Conservation (phyloP, 2,888 invertebrate species). For the Fissipunctia ypsillon region DNA sequence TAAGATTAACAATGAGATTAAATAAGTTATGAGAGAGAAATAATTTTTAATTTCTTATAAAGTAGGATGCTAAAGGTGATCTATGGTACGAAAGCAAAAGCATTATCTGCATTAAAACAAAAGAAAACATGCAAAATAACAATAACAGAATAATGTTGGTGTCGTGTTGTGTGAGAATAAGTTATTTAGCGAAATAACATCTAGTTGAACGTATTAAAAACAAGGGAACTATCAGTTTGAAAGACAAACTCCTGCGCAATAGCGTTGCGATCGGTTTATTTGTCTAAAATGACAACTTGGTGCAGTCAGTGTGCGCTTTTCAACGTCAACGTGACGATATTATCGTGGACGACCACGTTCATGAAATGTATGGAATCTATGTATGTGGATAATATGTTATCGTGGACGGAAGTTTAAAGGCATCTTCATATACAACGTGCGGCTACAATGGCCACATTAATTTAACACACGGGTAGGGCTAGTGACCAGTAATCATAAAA, state of each 20-base stretch:
- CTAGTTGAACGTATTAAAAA: not conserved
- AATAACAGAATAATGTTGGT: constrained; percentile 59
- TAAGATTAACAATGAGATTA: not conserved
- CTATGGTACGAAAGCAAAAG: constrained; percentile 74
- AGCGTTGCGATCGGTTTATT: not conserved
- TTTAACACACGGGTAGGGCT: too few species aligned
- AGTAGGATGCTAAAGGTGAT: constrained; percentile 47
- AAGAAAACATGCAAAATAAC: constrained; percentile 76
- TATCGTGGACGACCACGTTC: too few species aligned
- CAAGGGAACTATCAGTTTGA: not conserved
- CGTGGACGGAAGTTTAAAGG: too few species aligned
- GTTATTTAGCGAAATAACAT: not conserved
- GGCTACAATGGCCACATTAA: too few species aligned
- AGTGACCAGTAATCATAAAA: too few species aligned
- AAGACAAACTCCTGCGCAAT: not conserved
- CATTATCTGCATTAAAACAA: constrained; percentile 71
- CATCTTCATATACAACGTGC: too few species aligned
- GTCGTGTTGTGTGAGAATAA: constrained; percentile 44
- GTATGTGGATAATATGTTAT: too few species aligned
- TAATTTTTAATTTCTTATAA: constrained; percentile 13
- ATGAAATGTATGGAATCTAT: too few species aligned
- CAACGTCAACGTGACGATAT: too few species aligned
- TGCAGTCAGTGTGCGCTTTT: not conserved
- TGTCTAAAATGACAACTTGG: not conserved
- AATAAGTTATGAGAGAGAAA: not conserved